Evolutionary conservation across 2,888 invertebrate genomes (phyloP), one percentile per base, ranked within the genome.

Genomic region (Omphaloscelis lunosa): DNA sequence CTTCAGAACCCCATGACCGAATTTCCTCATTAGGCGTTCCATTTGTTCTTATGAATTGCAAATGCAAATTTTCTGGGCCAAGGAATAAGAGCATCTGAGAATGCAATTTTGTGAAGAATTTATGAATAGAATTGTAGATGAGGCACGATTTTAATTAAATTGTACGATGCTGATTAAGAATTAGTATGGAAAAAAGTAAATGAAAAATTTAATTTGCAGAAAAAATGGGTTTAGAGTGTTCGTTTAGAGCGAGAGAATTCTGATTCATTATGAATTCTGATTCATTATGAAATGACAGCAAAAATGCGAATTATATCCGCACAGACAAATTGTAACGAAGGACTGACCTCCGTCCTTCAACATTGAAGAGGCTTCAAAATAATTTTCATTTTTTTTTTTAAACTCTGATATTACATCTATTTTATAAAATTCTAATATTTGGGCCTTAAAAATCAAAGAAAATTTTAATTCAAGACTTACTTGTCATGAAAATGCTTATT

Each of bases 401-500:
- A 2, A 62, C n/a, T 11, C 2, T 61, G 27, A 23, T 15, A 23
- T 0, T 27, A 34, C 39, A 45, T 15, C 0, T 66, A 23, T 48
- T 6, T 48, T 48, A 48, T 6, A 48, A 48, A 48, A 48, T 48
- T 6, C 17, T 48, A 48, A 48, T 48, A 48, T 17, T 17, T 1
- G 48, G 48, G 6, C 17, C 17, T 6, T 48, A 48, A 48, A 15
- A 48, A 48, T 48, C 0, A 48, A 48, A 48, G 5, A 15, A 48
- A 6, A 48, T 1, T 48, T 17, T 17, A 17, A 17, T 51, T 51
- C 1, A 0, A 20, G 34, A 93, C 96, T 94, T 89, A 97, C 97
- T 93, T 97, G 90, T 97, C 97, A 92, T 98, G 98, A 92, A 98
- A 98, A 93, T 98, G 98, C 88, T 98, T 98, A 92, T 98, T 98